phyloP scores from a whole-genome alignment of 2,797 vertebrate genomes.

The Sebastes oblongus region DNA sequence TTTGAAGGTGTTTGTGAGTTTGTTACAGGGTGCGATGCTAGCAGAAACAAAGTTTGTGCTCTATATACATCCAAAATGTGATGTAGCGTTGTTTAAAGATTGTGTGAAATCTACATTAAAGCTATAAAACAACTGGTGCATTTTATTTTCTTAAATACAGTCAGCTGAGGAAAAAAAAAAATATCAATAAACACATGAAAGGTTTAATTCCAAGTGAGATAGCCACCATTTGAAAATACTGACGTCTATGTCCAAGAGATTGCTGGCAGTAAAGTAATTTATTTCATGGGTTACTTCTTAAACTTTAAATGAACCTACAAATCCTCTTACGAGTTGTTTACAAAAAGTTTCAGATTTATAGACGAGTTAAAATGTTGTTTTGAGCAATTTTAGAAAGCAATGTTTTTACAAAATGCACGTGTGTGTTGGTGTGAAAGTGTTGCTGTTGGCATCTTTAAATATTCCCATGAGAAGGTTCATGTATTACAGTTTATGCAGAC shows the following conservation, averaged over 20 bases:
- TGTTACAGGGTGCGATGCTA: background rate
- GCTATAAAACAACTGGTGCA: slow-evolving; percentile 14
- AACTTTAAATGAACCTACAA: slow-evolving; percentile 15
- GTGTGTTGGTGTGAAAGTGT: background rate
- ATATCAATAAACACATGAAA: background rate
- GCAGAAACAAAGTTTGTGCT: slow-evolving; percentile 31
- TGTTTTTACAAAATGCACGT: slow-evolving; percentile 32
- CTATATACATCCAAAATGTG: slow-evolving; percentile 28
- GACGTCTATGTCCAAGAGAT: slow-evolving; percentile 15
- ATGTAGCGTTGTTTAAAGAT: slow-evolving; percentile 4
- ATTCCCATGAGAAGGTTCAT: slow-evolving; percentile 28
- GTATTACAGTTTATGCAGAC: slow-evolving; percentile 23
- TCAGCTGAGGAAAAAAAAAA: background rate
- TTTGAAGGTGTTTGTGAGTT: slow-evolving; percentile 3
- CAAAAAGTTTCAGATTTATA: slow-evolving; percentile 22
- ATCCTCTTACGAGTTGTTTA: slow-evolving; percentile 5
- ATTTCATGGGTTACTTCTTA: slow-evolving; percentile 6
- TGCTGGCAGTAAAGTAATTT: slow-evolving; percentile 31
- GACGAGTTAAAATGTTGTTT: slow-evolving; percentile 27
- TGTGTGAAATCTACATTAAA: slow-evolving; percentile 34
- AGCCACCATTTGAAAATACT: slow-evolving; percentile 41
- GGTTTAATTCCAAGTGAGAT: slow-evolving; percentile 15
- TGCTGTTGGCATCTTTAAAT: slow-evolving; percentile 48
- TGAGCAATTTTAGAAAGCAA: slow-evolving; percentile 27
- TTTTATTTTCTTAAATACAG: slow-evolving; percentile 14